phyloP scores from a whole-genome alignment of 2,113 vertebrate genomes.

The Turnix velox region DNA sequence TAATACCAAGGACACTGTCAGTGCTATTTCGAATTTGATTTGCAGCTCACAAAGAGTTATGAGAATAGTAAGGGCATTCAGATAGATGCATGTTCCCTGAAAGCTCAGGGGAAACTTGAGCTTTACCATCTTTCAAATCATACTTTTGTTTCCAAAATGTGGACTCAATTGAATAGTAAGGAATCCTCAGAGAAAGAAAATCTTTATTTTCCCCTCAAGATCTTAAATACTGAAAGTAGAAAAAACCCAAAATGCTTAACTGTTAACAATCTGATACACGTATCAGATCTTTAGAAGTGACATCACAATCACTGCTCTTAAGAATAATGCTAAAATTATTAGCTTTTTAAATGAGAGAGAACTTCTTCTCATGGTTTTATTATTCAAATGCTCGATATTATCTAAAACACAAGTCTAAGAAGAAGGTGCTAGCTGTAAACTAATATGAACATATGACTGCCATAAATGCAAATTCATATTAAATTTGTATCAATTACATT shows the following conservation, averaged over 20 bases:
- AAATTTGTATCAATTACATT: neutral
- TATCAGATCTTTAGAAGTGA: neutral
- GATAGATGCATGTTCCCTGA: constrained; percentile 10
- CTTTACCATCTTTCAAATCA: constrained; percentile 31
- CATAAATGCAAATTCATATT: neutral
- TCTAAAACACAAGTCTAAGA: neutral
- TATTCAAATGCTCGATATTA: neutral
- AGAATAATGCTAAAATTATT: neutral
- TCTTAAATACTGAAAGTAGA: neutral
- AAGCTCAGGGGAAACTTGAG: constrained; percentile 19
- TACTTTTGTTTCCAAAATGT: neutral
- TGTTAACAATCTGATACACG: neutral
- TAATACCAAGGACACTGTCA: neutral
- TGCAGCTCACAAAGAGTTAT: neutral
- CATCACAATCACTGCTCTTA: neutral
- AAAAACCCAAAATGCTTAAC: neutral
- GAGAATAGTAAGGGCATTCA: constrained; percentile 37
- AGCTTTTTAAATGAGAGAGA: no score
- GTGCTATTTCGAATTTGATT: neutral
- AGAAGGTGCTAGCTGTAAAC: neutral
- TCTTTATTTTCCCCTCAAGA: neutral
- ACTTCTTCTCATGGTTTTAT: neutral
- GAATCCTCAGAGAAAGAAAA: neutral
- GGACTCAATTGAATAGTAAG: constrained; percentile 43
- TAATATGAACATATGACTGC: neutral